Evolutionary conservation across 2,888 invertebrate genomes (phyloP), one percentile per base, ranked within the genome.

Genomic region (Ophonus ardosiacus): DNA sequence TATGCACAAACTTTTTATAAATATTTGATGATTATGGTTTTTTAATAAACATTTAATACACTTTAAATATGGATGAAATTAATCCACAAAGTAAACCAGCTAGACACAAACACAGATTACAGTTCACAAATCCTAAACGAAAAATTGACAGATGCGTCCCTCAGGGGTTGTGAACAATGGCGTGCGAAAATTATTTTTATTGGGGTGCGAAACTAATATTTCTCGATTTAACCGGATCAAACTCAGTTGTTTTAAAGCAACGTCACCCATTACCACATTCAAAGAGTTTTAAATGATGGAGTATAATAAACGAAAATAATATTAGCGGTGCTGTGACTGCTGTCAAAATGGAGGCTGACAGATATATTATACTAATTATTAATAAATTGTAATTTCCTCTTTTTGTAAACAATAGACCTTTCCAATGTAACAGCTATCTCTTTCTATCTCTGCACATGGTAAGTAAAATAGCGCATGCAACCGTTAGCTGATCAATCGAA

Each of bases 91-190:
- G 68, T 56, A 84, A 84, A 84, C 84, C 51, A 61, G 13, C 40
- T n/a, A 68, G n/a, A 61, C 63, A 31, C 56, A 40, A 84, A 84
- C 51, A 76, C 63, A 76, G 84, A 84, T 84, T 82, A 78, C 71
- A 78, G 82, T 65, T 61, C 21, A 59, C 65, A 83, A 88, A 89
- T 89, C 90, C 88, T 87, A 89, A 88, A 87, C 71, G 90, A 90
- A 90, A 91, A 91, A 90, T 90, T 91, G 91, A 91, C 91, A 91
- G 91, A 91, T 91, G 91, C 90, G 90, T 90, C 90, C 90, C 91
- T 89, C 89, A 90, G 87, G 88, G 87, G 76, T 59, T 86, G 88
- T 88, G 87, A 86, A 87, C 90, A 89, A 87, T 86, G 89, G 89
- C 89, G 90, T 86, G 17, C 43, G 43, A 10, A 74, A 15, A 74